Base-by-base conservation (phyloP, 2,797 vertebrate genomes). In the Danio aesculapii region DNA sequence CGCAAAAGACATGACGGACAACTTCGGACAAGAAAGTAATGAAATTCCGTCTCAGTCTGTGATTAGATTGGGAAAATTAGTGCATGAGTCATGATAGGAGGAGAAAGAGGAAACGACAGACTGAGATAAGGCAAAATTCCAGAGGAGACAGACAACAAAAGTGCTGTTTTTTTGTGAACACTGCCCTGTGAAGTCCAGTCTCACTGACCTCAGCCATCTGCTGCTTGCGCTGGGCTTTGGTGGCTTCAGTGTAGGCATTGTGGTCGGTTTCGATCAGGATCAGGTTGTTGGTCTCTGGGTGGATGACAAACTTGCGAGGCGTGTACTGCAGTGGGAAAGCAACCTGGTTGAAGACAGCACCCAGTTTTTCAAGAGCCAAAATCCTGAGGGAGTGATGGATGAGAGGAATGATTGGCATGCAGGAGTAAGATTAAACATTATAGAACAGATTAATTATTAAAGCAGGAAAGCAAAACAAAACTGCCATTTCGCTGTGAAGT, bases 271-370 rank as follows among this genome's bases (percentile, higher is more conserved):
- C 98, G 0, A 99, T 99, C 90, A 99, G 89, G 84, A 99, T 93
- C 16, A 99, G 91, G 91, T 98, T 97, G 94, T 96, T 99, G 83
- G 96, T 98, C 88, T 99, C 98, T 0, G 97, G 96, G 79, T 99
- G 98, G 89, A 99, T 99, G 59, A 99, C 97, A 90, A 99, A 99
- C 85, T 96, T 99, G 87, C 98, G 95, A 19, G 98, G 98, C 0
- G 98, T 99, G 87, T 98, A 99, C 89, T 99, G 98, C 80, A 99
- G 88, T 0, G 97, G 97, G 87, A 99, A 99, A 16, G 98, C 97
- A 88, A 99, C 97, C 92, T 99, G 98, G 91, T 99, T 99, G 94
- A 99, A 99, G 74, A 99, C 97, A 0, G 98, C 98, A 11, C 98
- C 98, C 19, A 99, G 92, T 87, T 99, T 99, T 92, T 99, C 98